These are phyloP conservation scores for Apostichopus japonicus DNA, from an alignment of 35 echinoderm and acorn worm genomes.

Conservation along the genomic window DNA sequence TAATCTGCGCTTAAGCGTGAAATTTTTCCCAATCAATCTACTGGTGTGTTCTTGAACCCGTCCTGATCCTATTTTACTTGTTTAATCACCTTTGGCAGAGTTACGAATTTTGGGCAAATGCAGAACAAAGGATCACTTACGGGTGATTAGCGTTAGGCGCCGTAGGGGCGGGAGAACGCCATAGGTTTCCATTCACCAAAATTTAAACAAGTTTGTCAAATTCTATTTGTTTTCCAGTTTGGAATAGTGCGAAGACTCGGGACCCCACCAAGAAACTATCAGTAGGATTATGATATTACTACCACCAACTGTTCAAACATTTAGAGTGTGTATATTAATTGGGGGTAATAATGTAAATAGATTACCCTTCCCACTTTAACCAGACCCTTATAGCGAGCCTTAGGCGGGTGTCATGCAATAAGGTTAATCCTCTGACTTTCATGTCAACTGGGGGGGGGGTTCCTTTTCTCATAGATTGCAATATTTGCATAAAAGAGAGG, in stretches of 20 bases:
- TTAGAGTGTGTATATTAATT: conserved; percentile 15
- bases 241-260: conserved; percentile 44
- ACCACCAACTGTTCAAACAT: conserved; percentile 30
- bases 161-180: conserved; percentile 51
- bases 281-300: conserved; percentile 18
- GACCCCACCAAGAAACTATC: conserved; percentile 13
- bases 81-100: conserved; percentile 43
- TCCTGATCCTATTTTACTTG: conserved; percentile 36
- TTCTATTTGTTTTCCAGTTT: conserved; percentile 41
- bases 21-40: conserved; percentile 32
- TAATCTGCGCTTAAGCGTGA: conserved; percentile 41
- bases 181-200: background rate
- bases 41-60: conserved; percentile 43
- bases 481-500: background rate
- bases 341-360: background rate
- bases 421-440: background rate
- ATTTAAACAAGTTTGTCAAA: conserved; percentile 45
- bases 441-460: too few relatives aligned
- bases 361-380: background rate
- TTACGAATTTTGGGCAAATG: conserved; percentile 55
- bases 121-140: conserved; percentile 45
- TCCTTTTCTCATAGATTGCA: background rate
- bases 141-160: conserved; percentile 58
- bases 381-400: background rate
- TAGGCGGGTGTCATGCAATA: conserved; percentile 2